Conservation (phyloP, 2,888 invertebrate species). For the Dicyrtomina minuta region DNA sequence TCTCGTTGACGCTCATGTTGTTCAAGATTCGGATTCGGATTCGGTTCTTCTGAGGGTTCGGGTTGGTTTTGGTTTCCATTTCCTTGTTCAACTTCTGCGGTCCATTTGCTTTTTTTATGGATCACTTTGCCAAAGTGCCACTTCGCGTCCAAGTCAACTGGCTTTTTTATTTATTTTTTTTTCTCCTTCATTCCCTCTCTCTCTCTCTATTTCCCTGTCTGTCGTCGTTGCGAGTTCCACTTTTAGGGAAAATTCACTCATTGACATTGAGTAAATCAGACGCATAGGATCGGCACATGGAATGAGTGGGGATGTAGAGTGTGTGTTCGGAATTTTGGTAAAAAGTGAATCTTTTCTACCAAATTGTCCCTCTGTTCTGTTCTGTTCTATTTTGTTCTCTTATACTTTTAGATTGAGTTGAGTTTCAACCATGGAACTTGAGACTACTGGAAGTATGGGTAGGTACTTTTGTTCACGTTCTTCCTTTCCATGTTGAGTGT, state of each 20-base stretch:
- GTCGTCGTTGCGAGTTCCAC: constrained; percentile 16
- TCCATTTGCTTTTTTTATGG: constrained; percentile 46
- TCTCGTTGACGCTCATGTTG: no score
- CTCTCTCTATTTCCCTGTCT: constrained; percentile 5
- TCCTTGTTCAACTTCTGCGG: constrained; percentile 30
- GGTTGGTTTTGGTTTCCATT: constrained; percentile 10
- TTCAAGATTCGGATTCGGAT: not conserved
- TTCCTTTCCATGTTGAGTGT: no score
- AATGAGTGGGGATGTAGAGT: not conserved
- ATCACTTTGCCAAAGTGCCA: constrained; percentile 50
- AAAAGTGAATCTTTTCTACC: no score
- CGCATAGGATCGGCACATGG: constrained; percentile 31
- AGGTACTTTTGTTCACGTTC: no score
- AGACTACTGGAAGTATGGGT: no score
- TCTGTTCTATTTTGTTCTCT: no score
- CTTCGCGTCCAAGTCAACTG: constrained; percentile 48
- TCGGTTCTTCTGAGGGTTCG: constrained; percentile 1
- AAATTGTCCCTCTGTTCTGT: constrained; percentile 3
- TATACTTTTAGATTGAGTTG: no score
- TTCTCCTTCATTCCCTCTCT: constrained; percentile 20
- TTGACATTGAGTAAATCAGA: constrained; percentile 37
- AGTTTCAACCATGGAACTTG: no score
- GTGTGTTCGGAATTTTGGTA: no score
- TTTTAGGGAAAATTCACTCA: constrained; percentile 25
- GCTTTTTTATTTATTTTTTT: constrained; percentile 46